Evolutionary conservation across 2,797 vertebrate species (phyloP).

Genomic region (Artibeus jamaicensis): DNA sequence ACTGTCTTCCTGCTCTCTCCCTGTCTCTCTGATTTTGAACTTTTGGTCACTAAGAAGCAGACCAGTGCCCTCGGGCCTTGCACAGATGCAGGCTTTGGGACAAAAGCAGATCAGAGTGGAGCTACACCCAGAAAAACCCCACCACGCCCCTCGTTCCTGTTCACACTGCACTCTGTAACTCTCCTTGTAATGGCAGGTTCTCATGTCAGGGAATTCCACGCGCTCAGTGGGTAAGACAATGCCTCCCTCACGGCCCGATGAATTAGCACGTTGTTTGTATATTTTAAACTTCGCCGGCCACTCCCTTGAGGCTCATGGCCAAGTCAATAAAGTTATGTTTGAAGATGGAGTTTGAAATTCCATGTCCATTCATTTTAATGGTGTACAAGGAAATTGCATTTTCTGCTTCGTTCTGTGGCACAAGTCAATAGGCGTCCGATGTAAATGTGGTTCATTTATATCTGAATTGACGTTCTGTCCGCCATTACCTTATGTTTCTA

Average conservation of each 20-base stretch:
- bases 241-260: constrained; percentile 67
- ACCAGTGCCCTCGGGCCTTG: neutral
- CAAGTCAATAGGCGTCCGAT: constrained; percentile 96
- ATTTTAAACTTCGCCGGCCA: constrained; percentile 76
- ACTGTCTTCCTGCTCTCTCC: neutral
- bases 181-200: constrained; percentile 30
- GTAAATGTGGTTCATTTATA: constrained; percentile 99
- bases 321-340: constrained; percentile 83
- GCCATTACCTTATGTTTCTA: constrained; percentile 99
- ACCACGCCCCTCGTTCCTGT: neutral
- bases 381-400: constrained; percentile 96
- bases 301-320: constrained; percentile 71
- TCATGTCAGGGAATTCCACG: constrained; percentile 42
- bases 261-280: constrained; percentile 76
- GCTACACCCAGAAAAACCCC: neutral
- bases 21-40: neutral
- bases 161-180: neutral
- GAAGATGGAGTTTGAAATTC: constrained; percentile 83
- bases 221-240: constrained; percentile 29
- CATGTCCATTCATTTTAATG: constrained; percentile 85
- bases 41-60: neutral
- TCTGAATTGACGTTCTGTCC: constrained; percentile 99
- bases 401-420: constrained; percentile 96
- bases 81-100: neutral
- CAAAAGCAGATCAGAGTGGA: neutral